phyloP scores from a whole-genome alignment of 2,888 invertebrate genomes.

The Lasioglossum zephyrum region DNA sequence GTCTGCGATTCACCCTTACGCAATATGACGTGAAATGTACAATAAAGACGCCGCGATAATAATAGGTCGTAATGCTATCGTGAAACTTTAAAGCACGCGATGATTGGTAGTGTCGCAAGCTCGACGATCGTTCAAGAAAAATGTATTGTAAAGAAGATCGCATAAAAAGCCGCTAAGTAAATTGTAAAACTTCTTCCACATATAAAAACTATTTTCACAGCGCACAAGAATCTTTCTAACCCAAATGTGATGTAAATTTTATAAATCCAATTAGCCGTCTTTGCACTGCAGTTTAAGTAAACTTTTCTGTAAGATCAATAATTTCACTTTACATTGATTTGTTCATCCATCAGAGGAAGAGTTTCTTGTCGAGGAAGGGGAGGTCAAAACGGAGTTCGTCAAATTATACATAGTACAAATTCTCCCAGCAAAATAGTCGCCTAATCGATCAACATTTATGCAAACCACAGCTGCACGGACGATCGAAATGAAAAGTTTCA shows the following conservation, averaged over 20 bases:
- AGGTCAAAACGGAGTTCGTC: no score
- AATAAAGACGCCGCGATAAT: not conserved
- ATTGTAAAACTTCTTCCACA: not conserved
- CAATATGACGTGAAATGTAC: not conserved
- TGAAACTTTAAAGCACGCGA: not conserved
- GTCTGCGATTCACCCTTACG: not conserved
- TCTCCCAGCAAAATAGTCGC: not conserved
- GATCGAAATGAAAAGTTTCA: not conserved
- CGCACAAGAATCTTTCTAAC: no score
- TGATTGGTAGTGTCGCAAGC: not conserved
- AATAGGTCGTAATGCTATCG: not conserved
- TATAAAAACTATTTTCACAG: not conserved
- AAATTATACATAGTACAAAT: not conserved
- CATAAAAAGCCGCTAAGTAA: not conserved
- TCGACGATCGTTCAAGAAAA: not conserved
- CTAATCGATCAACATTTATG: not conserved
- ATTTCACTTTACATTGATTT: not conserved
- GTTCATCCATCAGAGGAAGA: not conserved
- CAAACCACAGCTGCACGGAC: not conserved
- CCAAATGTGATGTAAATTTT: not conserved
- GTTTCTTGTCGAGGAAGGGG: no score
- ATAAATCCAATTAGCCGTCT: not conserved
- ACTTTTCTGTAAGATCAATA: not conserved
- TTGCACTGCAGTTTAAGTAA: not conserved
- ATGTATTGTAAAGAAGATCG: not conserved